A percentile compares a stretch with the other conserved stretches of the same genome.
phyloP scores from a whole-genome alignment of 2,113 vertebrate genomes.

The Psilopogon haemacephalus region DNA sequence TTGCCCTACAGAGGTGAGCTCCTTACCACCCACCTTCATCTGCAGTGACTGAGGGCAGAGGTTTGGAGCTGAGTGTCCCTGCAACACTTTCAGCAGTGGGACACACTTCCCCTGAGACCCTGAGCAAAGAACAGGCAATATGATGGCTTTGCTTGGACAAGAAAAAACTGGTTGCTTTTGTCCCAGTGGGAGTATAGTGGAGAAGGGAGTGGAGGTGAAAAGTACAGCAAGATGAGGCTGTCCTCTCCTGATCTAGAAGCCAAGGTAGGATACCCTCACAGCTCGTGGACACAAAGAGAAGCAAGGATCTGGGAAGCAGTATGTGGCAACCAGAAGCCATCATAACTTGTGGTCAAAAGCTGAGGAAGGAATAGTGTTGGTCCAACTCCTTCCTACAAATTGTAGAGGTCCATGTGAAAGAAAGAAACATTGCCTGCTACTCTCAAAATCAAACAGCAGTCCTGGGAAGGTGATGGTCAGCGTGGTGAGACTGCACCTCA shows the following conservation, averaged over 20 bases:
- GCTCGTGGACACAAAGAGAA: not conserved
- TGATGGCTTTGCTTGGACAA: not conserved
- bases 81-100: not conserved
- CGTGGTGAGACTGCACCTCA: too few relatives aligned
- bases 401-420: not conserved
- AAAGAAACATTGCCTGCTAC: not conserved
- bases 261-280: not conserved
- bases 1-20: not conserved
- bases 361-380: not conserved
- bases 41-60: not conserved
- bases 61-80: not conserved
- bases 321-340: not conserved
- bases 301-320: not conserved
- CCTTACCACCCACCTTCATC: not conserved
- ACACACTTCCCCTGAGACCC: not conserved
- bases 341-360: not conserved
- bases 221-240: not conserved
- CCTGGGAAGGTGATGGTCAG: not conserved
- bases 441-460: not conserved
- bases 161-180: not conserved
- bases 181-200: not conserved
- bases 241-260: not conserved
- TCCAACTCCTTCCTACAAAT: not conserved
- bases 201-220: not conserved
- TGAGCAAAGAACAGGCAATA: not conserved